Percentiles rank a stretch among this genome's conserved stretches.
phyloP scores from a whole-genome alignment of 2,888 invertebrate species.

The Barypeithes pellucidus region DNA sequence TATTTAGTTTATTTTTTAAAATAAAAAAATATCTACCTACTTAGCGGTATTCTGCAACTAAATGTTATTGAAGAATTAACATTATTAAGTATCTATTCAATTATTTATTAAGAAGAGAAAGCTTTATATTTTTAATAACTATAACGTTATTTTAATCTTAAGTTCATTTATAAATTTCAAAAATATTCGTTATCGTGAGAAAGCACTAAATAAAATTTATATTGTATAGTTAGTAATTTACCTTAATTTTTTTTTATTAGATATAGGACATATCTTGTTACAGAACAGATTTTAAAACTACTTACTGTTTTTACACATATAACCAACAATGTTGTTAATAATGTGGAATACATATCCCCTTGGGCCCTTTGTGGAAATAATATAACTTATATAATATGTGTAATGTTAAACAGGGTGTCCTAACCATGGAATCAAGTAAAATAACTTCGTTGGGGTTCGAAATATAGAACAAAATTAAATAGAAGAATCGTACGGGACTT shows the following conservation, averaged over 20 bases:
- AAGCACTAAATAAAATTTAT: neutral
- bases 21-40: neutral
- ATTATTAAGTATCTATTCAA: neutral
- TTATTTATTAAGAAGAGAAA: too few species aligned
- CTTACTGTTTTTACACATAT: constrained; percentile 32
- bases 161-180: too few species aligned
- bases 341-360: constrained; percentile 41
- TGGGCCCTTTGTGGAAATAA: constrained; percentile 19
- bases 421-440: too few species aligned
- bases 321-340: constrained; percentile 36
- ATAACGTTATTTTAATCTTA: too few species aligned
- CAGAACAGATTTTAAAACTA: constrained; percentile 26
- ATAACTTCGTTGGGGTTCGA: too few species aligned
- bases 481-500: too few species aligned
- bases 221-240: constrained; percentile 3
- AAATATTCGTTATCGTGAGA: too few species aligned
- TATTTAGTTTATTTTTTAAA: neutral
- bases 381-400: constrained; percentile 14
- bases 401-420: too few species aligned
- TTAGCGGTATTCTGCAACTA: neutral
- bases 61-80: neutral
- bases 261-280: constrained; percentile 50
- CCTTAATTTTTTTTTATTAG: constrained; percentile 28
- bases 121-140: too few species aligned
- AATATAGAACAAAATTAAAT: too few species aligned